Base-by-base conservation (phyloP, 2,797 vertebrate genomes). In the Siniperca obscura region DNA sequence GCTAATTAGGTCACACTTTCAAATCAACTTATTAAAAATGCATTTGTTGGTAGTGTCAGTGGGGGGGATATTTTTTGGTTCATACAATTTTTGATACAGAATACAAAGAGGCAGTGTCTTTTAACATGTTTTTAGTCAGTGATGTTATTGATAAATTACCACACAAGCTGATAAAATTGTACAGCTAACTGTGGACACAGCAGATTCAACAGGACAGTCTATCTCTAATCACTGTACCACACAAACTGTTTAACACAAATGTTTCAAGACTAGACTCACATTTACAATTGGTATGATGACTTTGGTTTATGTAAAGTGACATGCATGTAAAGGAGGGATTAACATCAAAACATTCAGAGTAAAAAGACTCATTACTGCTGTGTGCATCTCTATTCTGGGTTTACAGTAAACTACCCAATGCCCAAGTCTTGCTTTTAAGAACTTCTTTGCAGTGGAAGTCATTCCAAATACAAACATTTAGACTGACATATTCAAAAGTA, bases 11-110 rank as follows among this genome's bases (percentile, higher is more conserved):
- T 78, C 80, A 83, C 46, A 81, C 61, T 80, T 78, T 70, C 52
- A 56, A 71, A 81, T 71, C 66, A 78, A 83, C 79, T 11, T 44
- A 83, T 78, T 65, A 83, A 90, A 83, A 86, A 85, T 85, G 69
- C 48, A 84, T 64, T 82, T 77, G 83, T 71, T 69, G 65, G 52
- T 60, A 38, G n/a, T 60, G 42, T 74, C 50, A n/a, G 46, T 46
- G 0, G 70, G 25, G 61, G 30, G 25, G 36, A 50, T 46, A 21
- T 11, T 38, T 80, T 68, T 62, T 62, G 50, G 64, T 67, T 71
- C 10, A 44, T 5, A 30, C 53, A 59, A 52, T 70, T 66, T 73
- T 44, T 38, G 52, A 27, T 79, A 27, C 19, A 64, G 27, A 77
- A 46, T 69, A 77, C 42, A 70, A 76, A 78, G 53, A 34, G 14